These are phyloP conservation scores for Ophraella communa DNA, from an alignment of 2,888 invertebrate species.

Conservation along the genomic window DNA sequence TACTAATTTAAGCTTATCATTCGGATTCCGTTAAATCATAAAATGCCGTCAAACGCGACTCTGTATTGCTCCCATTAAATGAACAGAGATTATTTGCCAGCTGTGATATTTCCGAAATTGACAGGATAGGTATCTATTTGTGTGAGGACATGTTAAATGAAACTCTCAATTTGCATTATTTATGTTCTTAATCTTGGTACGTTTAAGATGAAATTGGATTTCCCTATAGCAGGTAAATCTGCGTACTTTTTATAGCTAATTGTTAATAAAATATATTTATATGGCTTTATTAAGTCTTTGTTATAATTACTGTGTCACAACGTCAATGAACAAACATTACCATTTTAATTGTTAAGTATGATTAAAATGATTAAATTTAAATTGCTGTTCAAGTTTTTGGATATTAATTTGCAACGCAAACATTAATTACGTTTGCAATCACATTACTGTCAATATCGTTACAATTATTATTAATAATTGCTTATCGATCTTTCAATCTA, in stretches of 20 bases:
- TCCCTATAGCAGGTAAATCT: neutral
- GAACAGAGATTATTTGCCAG: constrained; percentile 3
- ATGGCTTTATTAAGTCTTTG: too few species aligned
- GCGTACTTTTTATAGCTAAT: neutral
- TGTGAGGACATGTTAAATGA: neutral
- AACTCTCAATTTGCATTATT: neutral
- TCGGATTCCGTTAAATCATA: constrained; percentile 25
- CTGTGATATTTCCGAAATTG: constrained; percentile 10
- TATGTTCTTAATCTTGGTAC: neutral
- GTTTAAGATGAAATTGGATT: neutral
- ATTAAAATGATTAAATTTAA: too few species aligned
- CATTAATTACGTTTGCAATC: neutral
- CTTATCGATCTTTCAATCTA: too few species aligned
- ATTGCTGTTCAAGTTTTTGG: too few species aligned
- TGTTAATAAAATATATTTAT: neutral
- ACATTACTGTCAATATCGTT: too few species aligned
- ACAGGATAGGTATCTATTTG: neutral
- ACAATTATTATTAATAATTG: too few species aligned
- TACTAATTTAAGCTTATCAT: constrained; percentile 31
- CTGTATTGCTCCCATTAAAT: constrained; percentile 5
- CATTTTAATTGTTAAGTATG: too few species aligned
- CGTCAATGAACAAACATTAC: too few species aligned
- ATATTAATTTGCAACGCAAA: too few species aligned
- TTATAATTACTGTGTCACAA: too few species aligned
- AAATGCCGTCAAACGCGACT: constrained; percentile 8